Conservation (phyloP, 2,888 invertebrate genomes). For the Sympetrum striolatum region DNA sequence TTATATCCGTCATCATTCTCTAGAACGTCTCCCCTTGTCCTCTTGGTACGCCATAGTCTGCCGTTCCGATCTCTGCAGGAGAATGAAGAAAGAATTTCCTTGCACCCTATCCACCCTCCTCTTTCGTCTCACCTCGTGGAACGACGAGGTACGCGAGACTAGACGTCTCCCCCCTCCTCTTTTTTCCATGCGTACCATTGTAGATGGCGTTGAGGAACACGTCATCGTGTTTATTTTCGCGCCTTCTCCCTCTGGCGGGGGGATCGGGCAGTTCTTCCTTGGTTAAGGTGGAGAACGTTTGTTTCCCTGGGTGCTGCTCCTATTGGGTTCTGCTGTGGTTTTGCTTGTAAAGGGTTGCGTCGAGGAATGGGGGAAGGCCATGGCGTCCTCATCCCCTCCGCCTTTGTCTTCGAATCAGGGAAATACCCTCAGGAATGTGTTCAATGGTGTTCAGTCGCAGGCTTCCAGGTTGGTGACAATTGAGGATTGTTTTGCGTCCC, state of each 20-base stretch:
- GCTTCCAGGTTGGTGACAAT: conserved; percentile 56
- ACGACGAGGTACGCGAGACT: too few relatives aligned
- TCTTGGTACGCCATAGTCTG: background rate
- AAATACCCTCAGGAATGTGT: conserved; percentile 56
- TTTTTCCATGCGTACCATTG: background rate
- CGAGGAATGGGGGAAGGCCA: background rate
- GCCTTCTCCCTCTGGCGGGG: background rate
- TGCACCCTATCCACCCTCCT: background rate
- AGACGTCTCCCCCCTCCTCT: background rate
- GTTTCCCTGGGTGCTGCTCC: background rate
- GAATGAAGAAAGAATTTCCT: background rate
- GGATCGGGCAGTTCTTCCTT: background rate
- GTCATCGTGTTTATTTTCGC: background rate
- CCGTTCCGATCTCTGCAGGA: background rate
- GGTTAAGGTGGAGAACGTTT: background rate
- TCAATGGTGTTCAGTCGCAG: conserved; percentile 58
- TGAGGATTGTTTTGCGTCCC: background rate
- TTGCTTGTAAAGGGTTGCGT: background rate
- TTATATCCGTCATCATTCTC: background rate
- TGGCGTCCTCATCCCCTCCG: conserved; percentile 16
- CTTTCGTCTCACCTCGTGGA: background rate
- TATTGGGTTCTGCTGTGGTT: too few relatives aligned
- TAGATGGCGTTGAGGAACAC: background rate
- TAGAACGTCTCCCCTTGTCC: background rate
- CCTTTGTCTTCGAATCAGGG: background rate